A percentile compares a stretch with the other conserved stretches of the same genome.
Conservation (phyloP, 2,797 vertebrate genomes). For the Protonibea diacanthus region DNA sequence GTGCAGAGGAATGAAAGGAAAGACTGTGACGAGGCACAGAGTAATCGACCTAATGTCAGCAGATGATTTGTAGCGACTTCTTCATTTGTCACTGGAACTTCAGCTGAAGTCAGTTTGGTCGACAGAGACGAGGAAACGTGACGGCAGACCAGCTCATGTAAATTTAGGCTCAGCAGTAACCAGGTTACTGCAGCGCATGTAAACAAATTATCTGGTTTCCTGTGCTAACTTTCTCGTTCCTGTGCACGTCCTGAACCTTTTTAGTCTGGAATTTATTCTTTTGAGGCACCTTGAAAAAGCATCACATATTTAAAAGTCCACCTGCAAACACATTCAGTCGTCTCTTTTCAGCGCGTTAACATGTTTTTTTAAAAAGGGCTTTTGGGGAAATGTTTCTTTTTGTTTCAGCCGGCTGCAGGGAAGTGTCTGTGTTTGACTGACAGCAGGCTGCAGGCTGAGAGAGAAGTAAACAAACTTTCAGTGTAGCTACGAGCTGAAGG, state of each 20-base stretch:
- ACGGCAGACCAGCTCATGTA: not conserved
- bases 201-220: not conserved
- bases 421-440: not conserved
- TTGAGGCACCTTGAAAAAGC: not conserved
- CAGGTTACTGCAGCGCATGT: not conserved
- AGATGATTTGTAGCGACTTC: not conserved
- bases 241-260: not conserved
- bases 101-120: not conserved
- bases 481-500: too few relatives aligned
- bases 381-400: not conserved
- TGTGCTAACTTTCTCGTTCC: not conserved
- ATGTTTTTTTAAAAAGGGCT: not conserved
- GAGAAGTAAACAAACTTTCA: not conserved
- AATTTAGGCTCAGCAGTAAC: not conserved
- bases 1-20: not conserved
- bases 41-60: not conserved
- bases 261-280: not conserved
- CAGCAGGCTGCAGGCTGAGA: not conserved
- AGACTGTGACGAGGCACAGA: too few relatives aligned
- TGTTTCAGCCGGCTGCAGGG: not conserved
- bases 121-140: not conserved
- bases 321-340: not conserved
- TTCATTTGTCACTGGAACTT: not conserved
- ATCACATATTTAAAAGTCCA: not conserved
- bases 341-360: not conserved